Evolutionary conservation across 2,113 vertebrate genomes (phyloP).

Genomic region (Dinomys branickii): DNA sequence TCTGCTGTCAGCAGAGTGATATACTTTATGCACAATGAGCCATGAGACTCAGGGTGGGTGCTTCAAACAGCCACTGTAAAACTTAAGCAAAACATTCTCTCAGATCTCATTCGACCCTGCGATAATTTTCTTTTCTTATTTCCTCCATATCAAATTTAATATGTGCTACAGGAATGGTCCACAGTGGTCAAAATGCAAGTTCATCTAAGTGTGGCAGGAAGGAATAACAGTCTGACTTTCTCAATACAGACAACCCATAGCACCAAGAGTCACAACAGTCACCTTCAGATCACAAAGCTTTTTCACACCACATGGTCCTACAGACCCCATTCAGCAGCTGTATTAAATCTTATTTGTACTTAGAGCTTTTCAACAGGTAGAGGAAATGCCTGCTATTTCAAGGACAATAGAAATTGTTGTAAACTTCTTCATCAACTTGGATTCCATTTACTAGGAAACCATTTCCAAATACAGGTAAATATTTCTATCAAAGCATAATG

Average conservation of each 20-base stretch:
- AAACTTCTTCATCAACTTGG: background rate
- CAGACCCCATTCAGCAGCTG: background rate
- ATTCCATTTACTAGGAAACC: background rate
- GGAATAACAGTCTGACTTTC: background rate
- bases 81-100: background rate
- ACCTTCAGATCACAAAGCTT: background rate
- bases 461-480: slow-evolving; percentile 47
- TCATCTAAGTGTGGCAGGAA: background rate
- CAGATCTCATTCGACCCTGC: background rate
- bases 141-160: slow-evolving; percentile 2
- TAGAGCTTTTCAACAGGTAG: background rate
- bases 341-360: background rate
- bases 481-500: background rate
- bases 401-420: background rate
- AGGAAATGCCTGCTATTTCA: background rate
- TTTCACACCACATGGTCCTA: background rate
- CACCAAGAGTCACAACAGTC: background rate
- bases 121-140: background rate
- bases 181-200: background rate
- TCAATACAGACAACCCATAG: background rate
- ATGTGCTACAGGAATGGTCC: background rate
- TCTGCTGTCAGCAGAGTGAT: slow-evolving; percentile 63
- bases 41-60: background rate
- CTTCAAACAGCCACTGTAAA: background rate
- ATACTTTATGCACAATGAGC: background rate